Base-by-base conservation (phyloP, 2,113 vertebrate genomes). In the Eudyptes chrysolophus region DNA sequence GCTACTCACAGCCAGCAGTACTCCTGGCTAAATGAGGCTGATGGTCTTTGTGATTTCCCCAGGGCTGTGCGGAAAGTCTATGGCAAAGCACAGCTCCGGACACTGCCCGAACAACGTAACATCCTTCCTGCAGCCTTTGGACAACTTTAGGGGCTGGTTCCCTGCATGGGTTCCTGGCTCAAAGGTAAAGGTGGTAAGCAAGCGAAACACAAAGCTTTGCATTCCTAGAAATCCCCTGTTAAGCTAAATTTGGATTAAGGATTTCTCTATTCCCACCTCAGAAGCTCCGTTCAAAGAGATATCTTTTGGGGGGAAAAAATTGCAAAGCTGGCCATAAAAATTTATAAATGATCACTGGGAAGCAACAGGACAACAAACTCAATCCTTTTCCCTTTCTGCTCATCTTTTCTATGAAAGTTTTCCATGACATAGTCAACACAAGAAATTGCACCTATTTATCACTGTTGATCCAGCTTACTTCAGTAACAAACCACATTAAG, bases 401-500 rank as follows among this genome's bases (percentile, higher is more conserved):
- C 51, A 40, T 85, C 77, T 96, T 91, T 84, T 46, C 74, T n/a
- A 58, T 80, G 70, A 74, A 94, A 83, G 65, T 83, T 92, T 94
- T 78, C 81, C 78, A 61, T 62, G 40, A 15, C 84, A 92, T 69
- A 94, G 84, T 42, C 87, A 88, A 87, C 80, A 82, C 60, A 96
- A 94, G 96, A 88, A 95, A 96, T 71, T 54, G 95, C 82, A 90
- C 96, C 95, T 95, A 88, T 93, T 97, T 96, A 96, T 92, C 89
- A 88, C 89, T 96, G 97, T 96, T 92, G 97, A 97, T 97, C 93
- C 75, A 83, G 60, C 81, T 95, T 96, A 94, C 95, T 97, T 93
- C 93, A 96, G 92, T 95, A 97, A 96, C 94, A 97, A 97, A 95
- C 95, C 96, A 95, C 92, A 95, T 97, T 93, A 97, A 96, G 92